Evolutionary conservation across 1,140 invertebrate species (phyloP).

Genomic region (Delia radicum): DNA sequence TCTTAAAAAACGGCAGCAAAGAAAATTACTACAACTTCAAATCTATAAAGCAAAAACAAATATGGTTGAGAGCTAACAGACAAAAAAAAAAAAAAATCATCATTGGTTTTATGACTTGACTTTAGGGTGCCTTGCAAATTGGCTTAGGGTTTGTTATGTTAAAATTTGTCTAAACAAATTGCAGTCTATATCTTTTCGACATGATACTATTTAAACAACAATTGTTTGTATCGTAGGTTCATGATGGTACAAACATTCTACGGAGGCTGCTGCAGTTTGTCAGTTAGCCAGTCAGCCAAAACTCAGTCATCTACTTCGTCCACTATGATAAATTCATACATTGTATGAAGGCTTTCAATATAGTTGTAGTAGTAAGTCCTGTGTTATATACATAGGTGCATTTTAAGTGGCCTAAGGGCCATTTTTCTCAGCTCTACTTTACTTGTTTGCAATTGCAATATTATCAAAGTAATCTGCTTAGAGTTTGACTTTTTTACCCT

Average conservation of each 20-base stretch:
- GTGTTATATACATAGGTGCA: slow-evolving; percentile 6
- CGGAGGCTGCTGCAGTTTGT: too few species aligned
- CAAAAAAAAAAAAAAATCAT: neutral
- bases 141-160: neutral
- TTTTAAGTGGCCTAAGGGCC: slow-evolving; percentile 18
- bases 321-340: too few species aligned
- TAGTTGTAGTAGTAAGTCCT: neutral
- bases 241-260: too few species aligned
- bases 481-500: neutral
- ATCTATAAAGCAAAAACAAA: neutral
- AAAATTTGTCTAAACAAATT: neutral
- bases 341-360: too few species aligned
- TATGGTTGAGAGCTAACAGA: neutral
- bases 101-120: neutral
- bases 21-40: too few species aligned
- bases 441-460: slow-evolving; percentile 12
- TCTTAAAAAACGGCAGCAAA: neutral
- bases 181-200: neutral
- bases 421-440: slow-evolving; percentile 4
- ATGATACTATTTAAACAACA: neutral
- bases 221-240: neutral
- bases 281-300: neutral
- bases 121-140: neutral
- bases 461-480: slow-evolving; percentile 16
- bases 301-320: neutral